Evolutionary conservation across 2,113 vertebrate species (phyloP).

Genomic region (Eretmochelys imbricata): DNA sequence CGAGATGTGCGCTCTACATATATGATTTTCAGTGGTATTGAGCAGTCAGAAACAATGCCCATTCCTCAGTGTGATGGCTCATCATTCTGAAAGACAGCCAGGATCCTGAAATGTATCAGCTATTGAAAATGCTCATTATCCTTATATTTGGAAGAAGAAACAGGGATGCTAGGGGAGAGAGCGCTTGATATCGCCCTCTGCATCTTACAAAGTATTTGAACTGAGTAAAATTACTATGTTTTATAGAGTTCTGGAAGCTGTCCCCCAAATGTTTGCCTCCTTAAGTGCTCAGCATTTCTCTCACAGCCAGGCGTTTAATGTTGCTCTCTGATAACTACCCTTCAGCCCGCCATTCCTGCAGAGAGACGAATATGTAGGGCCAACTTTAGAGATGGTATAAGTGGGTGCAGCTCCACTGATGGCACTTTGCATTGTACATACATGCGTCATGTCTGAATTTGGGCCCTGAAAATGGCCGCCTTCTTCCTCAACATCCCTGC

Average conservation of each 20-base stretch:
- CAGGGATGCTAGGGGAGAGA: not conserved
- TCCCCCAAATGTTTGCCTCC: not conserved
- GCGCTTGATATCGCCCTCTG: not conserved
- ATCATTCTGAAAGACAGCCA: not conserved
- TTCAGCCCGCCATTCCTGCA: not conserved
- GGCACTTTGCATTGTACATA: not conserved
- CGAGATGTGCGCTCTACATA: not conserved
- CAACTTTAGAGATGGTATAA: not conserved
- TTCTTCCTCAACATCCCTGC: not conserved
- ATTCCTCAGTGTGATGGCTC: not conserved
- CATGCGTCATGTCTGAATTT: not conserved
- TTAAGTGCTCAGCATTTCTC: not conserved
- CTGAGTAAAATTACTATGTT: not conserved
- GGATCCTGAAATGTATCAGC: not conserved
- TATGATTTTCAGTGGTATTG: not conserved
- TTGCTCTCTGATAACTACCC: not conserved
- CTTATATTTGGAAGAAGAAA: not conserved
- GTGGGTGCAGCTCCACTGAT: not conserved
- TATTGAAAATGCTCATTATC: rapidly evolving
- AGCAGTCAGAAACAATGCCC: not conserved
- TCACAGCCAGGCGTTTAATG: not conserved
- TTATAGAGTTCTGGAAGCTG: not conserved
- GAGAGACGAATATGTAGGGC: not conserved
- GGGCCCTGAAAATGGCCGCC: not conserved
- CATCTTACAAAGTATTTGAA: not conserved